Evolutionary conservation across 1,140 invertebrate genomes (phyloP), one percentile per base, ranked within the genome.

Genomic region (Pentalonia nigronervosa): DNA sequence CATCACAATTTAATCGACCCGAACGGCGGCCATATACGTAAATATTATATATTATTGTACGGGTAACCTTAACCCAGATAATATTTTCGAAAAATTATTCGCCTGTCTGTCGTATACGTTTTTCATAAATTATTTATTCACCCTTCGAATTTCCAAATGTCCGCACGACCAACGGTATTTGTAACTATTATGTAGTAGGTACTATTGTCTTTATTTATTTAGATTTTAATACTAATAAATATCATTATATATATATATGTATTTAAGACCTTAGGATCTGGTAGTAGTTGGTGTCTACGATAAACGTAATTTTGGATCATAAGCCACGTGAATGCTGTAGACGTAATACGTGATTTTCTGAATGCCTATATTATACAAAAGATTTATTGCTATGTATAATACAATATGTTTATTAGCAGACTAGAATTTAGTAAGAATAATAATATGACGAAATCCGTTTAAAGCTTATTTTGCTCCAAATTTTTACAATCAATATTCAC

Each of bases 1-100:
- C 67, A 81, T 47, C 41, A 30, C 60, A 34, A 25, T 91, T 91
- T 81, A 76, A 81, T 91, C 34, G 90, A 91, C 90, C 90, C 20
- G 90, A 91, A 91, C 90, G 60, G 34, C 60, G 30, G 14, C 45
- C n/a, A 45, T 30, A 86, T 34, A n/a, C 30, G 7, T 76, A 76
- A 53, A 76, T n/a, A 76, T n/a, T 76, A 14, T 7, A 76, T 17
- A 76, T n/a, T 60, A 60, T 60, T 60, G 30, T 83, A 47, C 8
- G 30, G 9, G 25, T 86, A 47, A 30, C 84, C 84, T 86, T 86
- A 45, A 86, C 84, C 84, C 30, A 86, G 45, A 86, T 86, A 86
- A 30, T 9, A 47, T 47, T 86, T 86, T 47, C 14, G 25, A 86
- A 86, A n/a, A 86, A 47, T 47, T 86, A n/a, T 76, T 76, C 36